Conservation (phyloP, 2,888 invertebrate species). For the Heterodera filipjevi region DNA sequence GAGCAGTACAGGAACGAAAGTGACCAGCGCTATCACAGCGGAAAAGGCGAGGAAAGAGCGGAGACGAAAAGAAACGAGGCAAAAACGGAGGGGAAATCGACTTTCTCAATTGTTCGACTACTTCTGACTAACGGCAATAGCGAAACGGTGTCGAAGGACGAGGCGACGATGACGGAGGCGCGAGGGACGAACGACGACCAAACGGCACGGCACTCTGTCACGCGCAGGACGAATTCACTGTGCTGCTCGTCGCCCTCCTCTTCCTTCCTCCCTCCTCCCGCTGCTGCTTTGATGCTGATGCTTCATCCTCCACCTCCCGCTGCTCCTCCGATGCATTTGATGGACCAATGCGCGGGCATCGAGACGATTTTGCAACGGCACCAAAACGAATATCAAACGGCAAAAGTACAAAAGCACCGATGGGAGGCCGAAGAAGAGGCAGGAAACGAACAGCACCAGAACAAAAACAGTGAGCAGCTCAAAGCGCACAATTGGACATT, state of each 20-base stretch:
- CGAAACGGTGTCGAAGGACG: not conserved
- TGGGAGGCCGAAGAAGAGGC: not conserved
- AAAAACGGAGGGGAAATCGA: not conserved
- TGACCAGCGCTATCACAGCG: not conserved
- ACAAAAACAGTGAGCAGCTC: not conserved
- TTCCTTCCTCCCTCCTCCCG: not conserved
- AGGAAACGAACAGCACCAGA: not conserved
- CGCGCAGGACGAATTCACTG: not conserved
- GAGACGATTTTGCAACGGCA: not conserved
- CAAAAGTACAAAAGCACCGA: not conserved
- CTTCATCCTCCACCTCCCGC: not conserved
- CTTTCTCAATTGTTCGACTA: not conserved
- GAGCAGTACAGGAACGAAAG: not conserved
- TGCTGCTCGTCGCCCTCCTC: not conserved
- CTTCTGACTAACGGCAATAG: not conserved
- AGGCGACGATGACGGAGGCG: not conserved
- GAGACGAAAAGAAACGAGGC: not conserved
- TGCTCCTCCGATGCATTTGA: not conserved
- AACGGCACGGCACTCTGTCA: not conserved
- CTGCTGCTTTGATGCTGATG: not conserved
- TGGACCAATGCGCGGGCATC: not conserved
- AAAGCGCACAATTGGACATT: too few species aligned
- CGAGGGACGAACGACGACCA: not conserved
- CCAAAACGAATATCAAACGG: not conserved
- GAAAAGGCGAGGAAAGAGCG: not conserved